Evolutionary conservation across 2,888 invertebrate genomes (phyloP), one percentile per base, ranked within the genome.

Genomic region (Myopa tessellatipennis): DNA sequence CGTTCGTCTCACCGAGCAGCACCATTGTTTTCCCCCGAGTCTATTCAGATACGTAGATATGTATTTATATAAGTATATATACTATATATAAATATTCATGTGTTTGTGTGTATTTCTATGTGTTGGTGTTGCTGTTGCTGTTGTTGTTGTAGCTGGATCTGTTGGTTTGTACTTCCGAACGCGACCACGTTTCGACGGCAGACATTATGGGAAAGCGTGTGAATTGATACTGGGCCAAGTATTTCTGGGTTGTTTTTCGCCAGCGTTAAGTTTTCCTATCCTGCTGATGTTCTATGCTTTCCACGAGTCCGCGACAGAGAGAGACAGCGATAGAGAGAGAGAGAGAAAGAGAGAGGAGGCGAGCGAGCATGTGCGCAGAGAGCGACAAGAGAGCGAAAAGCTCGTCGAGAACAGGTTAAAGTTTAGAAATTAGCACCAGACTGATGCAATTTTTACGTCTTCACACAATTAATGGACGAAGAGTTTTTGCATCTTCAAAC

Each of bases 161-260:
- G 70, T 70, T 70, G 34, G 18, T 77, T 73, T 81, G 82, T 80
- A 81, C 79, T 81, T 80, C 78, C 78, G 79, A 78, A 80, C 79
- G 79, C 81, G 80, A 79, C 75, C 78, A 77, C 82, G 80, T 83
- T 83, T 83, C 85, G 85, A 83, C 84, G 83, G 85, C 84, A 85
- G 86, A 87, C 87, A 87, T 87, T 85, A 87, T 87, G 84, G 86
- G 87, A 87, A 87, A 87, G 85, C 87, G 88, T 86, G 86, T 86
- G 86, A 88, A 87, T 85, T 88, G 88, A 88, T 88, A 88, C 88
- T 88, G 88, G 88, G 88, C 86, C 87, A 87, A 85, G 82, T 81
- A 82, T 82, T 84, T 84, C 83, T 83, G 83, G 83, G 84, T 83
- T 83, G 84, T 80, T 83, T 84, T 83, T 80, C 75, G 69, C 40